Conservation (phyloP, 2,888 invertebrate species). For the Tenthredo amoena region DNA sequence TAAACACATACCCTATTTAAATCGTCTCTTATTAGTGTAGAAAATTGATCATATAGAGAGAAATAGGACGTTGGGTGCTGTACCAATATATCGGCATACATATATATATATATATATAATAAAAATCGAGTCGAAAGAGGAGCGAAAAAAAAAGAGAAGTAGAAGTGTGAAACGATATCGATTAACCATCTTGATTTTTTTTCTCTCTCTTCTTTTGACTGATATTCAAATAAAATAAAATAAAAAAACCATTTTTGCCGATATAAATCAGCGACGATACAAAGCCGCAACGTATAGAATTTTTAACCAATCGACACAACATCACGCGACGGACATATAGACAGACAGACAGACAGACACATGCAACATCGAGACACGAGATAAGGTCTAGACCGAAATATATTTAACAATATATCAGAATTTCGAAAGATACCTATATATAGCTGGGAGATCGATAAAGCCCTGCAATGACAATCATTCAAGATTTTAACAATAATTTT, state of each 20-base stretch:
- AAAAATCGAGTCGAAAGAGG: background rate
- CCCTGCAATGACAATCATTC: background rate
- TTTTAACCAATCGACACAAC: background rate
- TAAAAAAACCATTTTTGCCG: background rate
- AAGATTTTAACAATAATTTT: background rate
- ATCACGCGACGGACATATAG: slow-evolving; percentile 2
- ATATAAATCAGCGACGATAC: slow-evolving; percentile 2
- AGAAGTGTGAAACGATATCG: background rate
- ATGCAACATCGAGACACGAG: slow-evolving; percentile 38
- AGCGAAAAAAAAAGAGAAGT: background rate
- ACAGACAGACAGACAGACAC: slow-evolving; percentile 39
- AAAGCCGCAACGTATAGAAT: background rate
- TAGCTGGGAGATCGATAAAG: background rate
- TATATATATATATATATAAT: background rate
- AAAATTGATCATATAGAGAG: slow-evolving; percentile 68
- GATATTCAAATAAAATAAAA: no score
- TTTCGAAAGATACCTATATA: background rate
- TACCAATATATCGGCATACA: background rate
- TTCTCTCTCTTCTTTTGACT: background rate
- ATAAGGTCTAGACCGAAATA: background rate
- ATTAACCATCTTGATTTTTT: background rate
- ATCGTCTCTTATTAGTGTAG: slow-evolving; percentile 51
- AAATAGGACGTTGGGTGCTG: slow-evolving; percentile 64
- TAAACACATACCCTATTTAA: background rate
- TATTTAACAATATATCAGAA: background rate